phyloP scores from a whole-genome alignment of 2,797 vertebrate genomes.

The Silurus lanzhouensis region DNA sequence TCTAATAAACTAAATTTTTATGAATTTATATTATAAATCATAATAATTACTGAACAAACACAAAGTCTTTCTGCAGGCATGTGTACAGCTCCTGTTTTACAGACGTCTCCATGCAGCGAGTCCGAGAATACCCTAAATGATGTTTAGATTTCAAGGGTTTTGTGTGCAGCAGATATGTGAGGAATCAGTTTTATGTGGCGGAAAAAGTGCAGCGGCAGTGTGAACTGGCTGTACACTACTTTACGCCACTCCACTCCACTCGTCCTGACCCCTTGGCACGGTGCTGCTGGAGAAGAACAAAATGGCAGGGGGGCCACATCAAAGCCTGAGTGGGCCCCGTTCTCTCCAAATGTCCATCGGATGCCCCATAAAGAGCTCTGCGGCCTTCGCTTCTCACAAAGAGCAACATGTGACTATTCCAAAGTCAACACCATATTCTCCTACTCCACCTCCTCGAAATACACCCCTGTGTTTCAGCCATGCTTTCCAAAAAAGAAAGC shows the following conservation, averaged over 20 bases:
- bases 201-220: not conserved
- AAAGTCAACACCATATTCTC: slow-evolving; percentile 80
- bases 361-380: slow-evolving; percentile 77
- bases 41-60: too few species aligned
- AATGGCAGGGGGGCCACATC: slow-evolving; percentile 76
- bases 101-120: not conserved
- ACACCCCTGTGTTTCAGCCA: slow-evolving; percentile 2
- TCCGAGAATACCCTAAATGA: not conserved
- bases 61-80: too few species aligned
- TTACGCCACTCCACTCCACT: not conserved
- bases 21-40: too few species aligned
- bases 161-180: slow-evolving; percentile 16
- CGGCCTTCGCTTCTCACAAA: slow-evolving; percentile 77
- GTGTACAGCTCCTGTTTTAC: not conserved
- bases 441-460: slow-evolving; percentile 46
- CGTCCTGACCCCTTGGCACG: slow-evolving; percentile 37
- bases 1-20: too few species aligned
- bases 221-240: not conserved
- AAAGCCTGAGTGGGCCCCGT: slow-evolving; percentile 69
- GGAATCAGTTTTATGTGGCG: not conserved
- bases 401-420: slow-evolving; percentile 78
- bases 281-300: slow-evolving; percentile 54
- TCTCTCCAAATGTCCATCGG: slow-evolving; percentile 76
- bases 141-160: slow-evolving; percentile 1
- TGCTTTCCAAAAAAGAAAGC: not conserved